Evolutionary conservation across 2,888 invertebrate genomes (phyloP), one percentile per base, ranked within the genome.

Genomic region (Suillia variegata): DNA sequence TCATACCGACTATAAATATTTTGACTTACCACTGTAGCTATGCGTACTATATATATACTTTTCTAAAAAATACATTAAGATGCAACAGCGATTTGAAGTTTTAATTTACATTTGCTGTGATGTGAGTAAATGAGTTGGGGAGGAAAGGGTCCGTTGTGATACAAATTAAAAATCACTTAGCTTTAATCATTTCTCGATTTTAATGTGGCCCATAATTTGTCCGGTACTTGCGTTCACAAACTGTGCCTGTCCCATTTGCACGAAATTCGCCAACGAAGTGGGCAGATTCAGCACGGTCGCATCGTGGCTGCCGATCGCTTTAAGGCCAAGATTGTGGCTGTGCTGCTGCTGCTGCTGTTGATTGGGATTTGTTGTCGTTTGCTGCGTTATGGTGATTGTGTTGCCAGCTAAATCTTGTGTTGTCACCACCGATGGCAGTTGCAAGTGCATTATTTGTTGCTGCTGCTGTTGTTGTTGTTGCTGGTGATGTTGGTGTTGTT

Each of bases 311-410:
- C 70, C 70, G 5, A 73, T 49, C 2, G 69, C 67, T 65, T 75
- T 75, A 22, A 75, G 61, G 21, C 66, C 69, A 26, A 68, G 64
- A 59, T 70, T 71, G n/a, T n/a, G n/a, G n/a, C n/a, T n/a, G n/a
- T n/a, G n/a, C n/a, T n/a, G n/a, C n/a, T n/a, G n/a, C n/a, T n/a
- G n/a, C n/a, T n/a, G n/a, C n/a, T n/a, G n/a, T n/a, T n/a, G n/a
- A 24, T 62, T 64, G 1, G 68, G 66, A 57, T 67, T 66, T 22
- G 59, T 65, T 15, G 80, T 69, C n/a, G n/a, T n/a, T n/a, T n/a
- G n/a, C 61, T 80, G 80, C 13, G 79, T 79, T 45, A 81, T 79
- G 26, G 81, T 80, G 52, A 81, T 79, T 4, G 80, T 81, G 62
- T 76, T 80, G 2, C 77, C 76, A 31, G 74, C 74, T 31, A 80